A percentile compares a stretch with the other conserved stretches of the same genome.
Evolutionary conservation across 2,113 vertebrate species (phyloP).

Genomic region (Mesembrinibis cayennensis): DNA sequence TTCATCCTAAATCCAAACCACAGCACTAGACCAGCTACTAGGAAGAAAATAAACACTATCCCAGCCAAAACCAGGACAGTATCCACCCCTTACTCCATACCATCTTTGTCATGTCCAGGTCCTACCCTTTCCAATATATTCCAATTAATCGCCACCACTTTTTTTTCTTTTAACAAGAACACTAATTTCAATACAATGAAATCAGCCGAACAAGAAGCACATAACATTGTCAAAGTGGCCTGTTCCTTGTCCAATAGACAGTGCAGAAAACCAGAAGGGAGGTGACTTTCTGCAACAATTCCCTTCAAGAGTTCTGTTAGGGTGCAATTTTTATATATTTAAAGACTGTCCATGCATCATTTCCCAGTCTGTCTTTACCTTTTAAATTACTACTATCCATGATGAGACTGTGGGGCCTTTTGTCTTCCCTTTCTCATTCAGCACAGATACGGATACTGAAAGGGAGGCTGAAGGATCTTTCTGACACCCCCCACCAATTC

Average conservation of each 20-base stretch:
- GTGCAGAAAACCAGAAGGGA: background rate
- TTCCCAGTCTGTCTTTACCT: background rate
- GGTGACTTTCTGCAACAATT: background rate
- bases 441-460: background rate
- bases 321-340: background rate
- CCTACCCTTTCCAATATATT: too few species aligned
- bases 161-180: background rate
- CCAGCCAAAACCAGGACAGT: too few species aligned
- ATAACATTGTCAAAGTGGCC: background rate
- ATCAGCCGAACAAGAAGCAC: background rate
- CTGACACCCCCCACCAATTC: background rate
- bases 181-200: background rate
- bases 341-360: background rate
- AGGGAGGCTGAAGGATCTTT: background rate
- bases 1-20: too few species aligned
- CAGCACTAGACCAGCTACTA: too few species aligned
- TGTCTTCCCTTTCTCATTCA: background rate
- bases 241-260: background rate
- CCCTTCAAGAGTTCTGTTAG: background rate
- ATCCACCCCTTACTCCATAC: too few species aligned
- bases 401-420: background rate
- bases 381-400: background rate
- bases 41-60: too few species aligned
- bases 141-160: too few species aligned
- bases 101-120: too few species aligned